Evolutionary conservation across 2,113 vertebrate genomes (phyloP).

Genomic region (Todiramphus saurophagus): DNA sequence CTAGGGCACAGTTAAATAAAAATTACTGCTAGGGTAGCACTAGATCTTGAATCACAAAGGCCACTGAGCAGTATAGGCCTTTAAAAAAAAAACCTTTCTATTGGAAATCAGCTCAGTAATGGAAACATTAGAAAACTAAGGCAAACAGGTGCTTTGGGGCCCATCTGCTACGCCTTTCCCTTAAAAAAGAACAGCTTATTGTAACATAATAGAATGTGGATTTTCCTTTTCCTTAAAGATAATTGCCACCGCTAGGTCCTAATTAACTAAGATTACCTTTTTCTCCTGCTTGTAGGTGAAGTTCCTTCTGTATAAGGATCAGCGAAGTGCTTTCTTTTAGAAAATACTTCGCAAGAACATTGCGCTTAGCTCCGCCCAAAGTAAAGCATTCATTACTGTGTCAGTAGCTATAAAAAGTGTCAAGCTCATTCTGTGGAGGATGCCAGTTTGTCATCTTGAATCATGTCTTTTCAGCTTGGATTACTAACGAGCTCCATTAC

Average conservation of each 20-base stretch:
- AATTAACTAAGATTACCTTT: not conserved
- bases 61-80: not conserved
- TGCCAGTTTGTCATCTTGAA: conserved; percentile 51
- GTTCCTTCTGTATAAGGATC: not conserved
- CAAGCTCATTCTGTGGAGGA: conserved; percentile 23
- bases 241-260: not conserved
- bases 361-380: not conserved
- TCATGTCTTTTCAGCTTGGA: conserved; percentile 46
- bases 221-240: not conserved
- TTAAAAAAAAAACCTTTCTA: not conserved
- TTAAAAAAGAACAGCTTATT: not conserved
- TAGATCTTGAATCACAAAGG: not conserved
- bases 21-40: not conserved
- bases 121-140: not conserved
- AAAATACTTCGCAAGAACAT: not conserved
- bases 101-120: not conserved
- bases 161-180: not conserved
- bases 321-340: not conserved
- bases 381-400: conserved; percentile 19
- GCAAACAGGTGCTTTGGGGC: not conserved
- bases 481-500: conserved; percentile 15
- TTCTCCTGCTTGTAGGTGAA: not conserved
- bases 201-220: not conserved
- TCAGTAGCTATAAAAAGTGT: conserved; percentile 62
- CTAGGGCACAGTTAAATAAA: not conserved